phyloP scores from a whole-genome alignment of 1,140 invertebrate genomes.

The Drosophila persimilis region DNA sequence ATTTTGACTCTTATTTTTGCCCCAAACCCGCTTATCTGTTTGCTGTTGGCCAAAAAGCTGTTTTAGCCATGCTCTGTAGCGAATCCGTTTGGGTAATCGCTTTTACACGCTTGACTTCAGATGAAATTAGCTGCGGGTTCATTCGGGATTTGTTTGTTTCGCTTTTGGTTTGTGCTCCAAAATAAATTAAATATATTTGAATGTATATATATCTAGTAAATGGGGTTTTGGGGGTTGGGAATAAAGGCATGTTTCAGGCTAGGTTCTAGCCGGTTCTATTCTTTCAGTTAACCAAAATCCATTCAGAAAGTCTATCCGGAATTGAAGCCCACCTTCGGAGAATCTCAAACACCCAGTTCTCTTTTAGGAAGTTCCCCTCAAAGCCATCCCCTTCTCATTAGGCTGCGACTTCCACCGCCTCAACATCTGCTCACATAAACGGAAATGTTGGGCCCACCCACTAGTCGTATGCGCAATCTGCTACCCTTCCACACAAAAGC shows the following conservation, averaged over 20 bases:
- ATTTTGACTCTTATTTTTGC: conserved; percentile 71
- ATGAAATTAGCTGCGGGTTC: conserved; percentile 68
- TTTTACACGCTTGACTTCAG: conserved; percentile 74
- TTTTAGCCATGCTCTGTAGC: conserved; percentile 39
- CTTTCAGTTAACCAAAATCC: too few relatives aligned
- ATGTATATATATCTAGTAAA: conserved; percentile 11
- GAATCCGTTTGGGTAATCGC: conserved; percentile 61
- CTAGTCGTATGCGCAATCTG: conserved; percentile 67
- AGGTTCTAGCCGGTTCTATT: too few relatives aligned
- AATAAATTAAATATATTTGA: conserved; percentile 54
- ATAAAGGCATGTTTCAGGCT: neutral
- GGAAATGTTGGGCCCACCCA: conserved; percentile 52
- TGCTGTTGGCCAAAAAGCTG: conserved; percentile 50
- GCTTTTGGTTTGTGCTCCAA: conserved; percentile 7
- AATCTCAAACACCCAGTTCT: too few relatives aligned
- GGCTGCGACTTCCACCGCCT: neutral
- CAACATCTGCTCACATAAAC: conserved; percentile 22
- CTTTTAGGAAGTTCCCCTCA: too few relatives aligned
- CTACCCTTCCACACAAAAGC: conserved; percentile 21
- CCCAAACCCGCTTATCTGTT: conserved; percentile 50
- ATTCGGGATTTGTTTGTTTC: conserved; percentile 43
- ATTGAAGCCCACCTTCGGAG: too few relatives aligned
- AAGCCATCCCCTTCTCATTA: neutral
- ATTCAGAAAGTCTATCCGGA: too few relatives aligned
- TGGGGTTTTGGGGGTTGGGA: neutral